phyloP scores from a whole-genome alignment of 1,140 invertebrate species.

The Drosophila eugracilis region DNA sequence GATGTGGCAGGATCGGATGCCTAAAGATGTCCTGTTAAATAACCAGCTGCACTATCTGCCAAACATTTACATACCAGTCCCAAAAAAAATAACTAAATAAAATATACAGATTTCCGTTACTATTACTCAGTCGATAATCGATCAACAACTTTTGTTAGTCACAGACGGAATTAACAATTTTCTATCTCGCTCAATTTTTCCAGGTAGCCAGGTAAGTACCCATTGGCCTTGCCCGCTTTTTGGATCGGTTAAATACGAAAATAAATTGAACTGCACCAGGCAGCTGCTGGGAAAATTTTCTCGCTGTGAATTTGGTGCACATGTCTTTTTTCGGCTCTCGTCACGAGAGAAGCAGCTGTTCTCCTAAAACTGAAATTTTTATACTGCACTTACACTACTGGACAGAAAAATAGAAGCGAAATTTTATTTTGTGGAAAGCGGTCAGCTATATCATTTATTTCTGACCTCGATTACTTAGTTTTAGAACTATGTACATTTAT shows the following conservation, averaged over 20 bases:
- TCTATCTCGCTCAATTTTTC: neutral
- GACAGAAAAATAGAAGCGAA: neutral
- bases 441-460: no score
- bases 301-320: constrained; percentile 35
- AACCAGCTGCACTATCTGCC: neutral
- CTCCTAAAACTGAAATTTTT: neutral
- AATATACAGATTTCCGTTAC: neutral
- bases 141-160: constrained; percentile 16
- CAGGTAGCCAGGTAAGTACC: constrained; percentile 35
- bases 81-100: neutral
- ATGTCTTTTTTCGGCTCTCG: constrained; percentile 24
- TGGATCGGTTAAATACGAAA: constrained; percentile 31
- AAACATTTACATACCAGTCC: neutral
- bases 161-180: neutral
- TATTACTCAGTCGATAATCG: constrained; percentile 16
- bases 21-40: constrained; percentile 5
- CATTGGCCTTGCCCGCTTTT: constrained; percentile 5
- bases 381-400: neutral
- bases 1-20: no score
- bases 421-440: neutral
- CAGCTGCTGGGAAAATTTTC: constrained; percentile 47
- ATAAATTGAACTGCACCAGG: constrained; percentile 9
- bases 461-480: no score
- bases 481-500: no score
- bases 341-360: constrained; percentile 17